These are phyloP conservation scores for Anaspis maculata DNA, from an alignment of 2,888 invertebrate species.

Conservation along the genomic window DNA sequence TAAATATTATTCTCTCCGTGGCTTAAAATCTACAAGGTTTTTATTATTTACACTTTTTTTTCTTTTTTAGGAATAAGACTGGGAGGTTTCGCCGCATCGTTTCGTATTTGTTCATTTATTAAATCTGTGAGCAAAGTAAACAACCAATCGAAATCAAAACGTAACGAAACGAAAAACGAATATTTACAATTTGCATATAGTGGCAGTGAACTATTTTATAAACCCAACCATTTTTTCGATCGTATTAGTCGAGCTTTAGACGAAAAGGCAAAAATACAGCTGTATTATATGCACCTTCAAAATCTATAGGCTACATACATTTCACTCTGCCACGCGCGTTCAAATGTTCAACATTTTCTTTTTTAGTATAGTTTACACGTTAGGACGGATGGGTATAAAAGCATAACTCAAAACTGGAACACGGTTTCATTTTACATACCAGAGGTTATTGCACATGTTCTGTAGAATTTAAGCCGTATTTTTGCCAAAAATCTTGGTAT, in stretches of 20 bases:
- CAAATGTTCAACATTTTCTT: constrained; percentile 9
- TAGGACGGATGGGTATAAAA: constrained; percentile 33
- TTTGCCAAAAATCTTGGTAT: constrained; percentile 29
- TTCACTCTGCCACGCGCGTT: constrained; percentile 13
- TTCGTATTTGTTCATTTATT: constrained; percentile 1
- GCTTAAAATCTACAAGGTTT: constrained; percentile 8
- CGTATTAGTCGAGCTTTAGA: constrained; percentile 14
- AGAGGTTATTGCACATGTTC: background rate
- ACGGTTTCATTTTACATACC: background rate
- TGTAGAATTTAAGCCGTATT: constrained; percentile 30
- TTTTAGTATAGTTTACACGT: constrained; percentile 14
- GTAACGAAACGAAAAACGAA: constrained; percentile 13
- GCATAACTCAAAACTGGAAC: constrained; percentile 8
- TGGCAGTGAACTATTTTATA: constrained; percentile 34
- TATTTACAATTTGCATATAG: constrained; percentile 29
- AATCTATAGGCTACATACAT: constrained; percentile 12
- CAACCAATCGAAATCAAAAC: constrained; percentile 31
- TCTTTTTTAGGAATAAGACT: background rate
- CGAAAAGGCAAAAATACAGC: constrained; percentile 38
- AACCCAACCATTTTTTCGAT: constrained; percentile 14
- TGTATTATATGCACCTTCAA: constrained; percentile 17
- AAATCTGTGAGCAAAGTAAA: constrained; percentile 32
- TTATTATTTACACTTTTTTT: constrained; percentile 10
- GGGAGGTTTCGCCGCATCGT: background rate
- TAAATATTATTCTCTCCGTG: constrained; percentile 8